phyloP scores from a whole-genome alignment of 2,888 invertebrate genomes.

The Lacanobia wlatinum region DNA sequence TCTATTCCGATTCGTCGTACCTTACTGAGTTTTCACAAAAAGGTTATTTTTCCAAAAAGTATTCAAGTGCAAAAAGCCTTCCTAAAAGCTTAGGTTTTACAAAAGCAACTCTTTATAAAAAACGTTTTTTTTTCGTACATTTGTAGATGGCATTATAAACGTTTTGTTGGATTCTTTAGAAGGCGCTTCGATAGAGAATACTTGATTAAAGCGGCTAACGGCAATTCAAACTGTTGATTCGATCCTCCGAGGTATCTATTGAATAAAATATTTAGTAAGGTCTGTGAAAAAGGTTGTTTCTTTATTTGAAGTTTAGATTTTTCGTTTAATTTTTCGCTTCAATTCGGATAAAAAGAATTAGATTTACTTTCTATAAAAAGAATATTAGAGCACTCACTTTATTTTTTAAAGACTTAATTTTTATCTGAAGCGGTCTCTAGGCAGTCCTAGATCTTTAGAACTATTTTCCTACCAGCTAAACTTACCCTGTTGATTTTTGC shows the following conservation, averaged over 20 bases:
- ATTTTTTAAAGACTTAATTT: too few relatives aligned
- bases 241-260: slow-evolving; percentile 11
- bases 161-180: slow-evolving; percentile 18
- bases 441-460: too few relatives aligned
- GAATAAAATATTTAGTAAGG: slow-evolving; percentile 34
- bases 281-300: slow-evolving; percentile 14
- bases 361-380: neutral
- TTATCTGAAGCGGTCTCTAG: too few relatives aligned
- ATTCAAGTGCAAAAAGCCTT: slow-evolving; percentile 18
- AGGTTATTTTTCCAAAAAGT: slow-evolving; percentile 18
- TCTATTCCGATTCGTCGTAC: slow-evolving; percentile 10
- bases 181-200: slow-evolving; percentile 18
- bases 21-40: slow-evolving; percentile 2
- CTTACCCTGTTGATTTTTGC: too few relatives aligned
- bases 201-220: slow-evolving; percentile 45
- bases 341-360: neutral
- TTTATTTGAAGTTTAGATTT: slow-evolving; percentile 14
- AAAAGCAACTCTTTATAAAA: slow-evolving; percentile 3
- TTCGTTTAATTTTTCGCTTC: neutral
- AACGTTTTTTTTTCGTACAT: slow-evolving; percentile 12
- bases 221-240: slow-evolving; percentile 35
- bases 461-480: too few relatives aligned
- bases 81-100: slow-evolving; percentile 38
- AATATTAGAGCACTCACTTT: neutral
- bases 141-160: neutral